Evolutionary conservation across 2,797 vertebrate species (phyloP), one percentile per base, ranked within the genome.

Genomic region (Bradypus variegatus): DNA sequence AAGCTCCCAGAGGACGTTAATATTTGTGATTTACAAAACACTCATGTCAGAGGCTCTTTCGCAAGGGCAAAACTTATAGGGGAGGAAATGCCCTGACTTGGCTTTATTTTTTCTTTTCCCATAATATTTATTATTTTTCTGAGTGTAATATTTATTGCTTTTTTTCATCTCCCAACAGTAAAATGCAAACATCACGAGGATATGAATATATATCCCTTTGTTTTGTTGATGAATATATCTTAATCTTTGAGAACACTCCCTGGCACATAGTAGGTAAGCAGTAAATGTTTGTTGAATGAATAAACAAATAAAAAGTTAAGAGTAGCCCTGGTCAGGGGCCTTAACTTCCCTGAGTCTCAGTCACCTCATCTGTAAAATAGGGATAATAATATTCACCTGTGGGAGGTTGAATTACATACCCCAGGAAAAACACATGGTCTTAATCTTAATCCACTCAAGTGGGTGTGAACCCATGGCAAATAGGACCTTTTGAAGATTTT

Each of bases 11-110:
- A 82, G 23, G 53, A 82, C 0, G 12, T 86, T 77, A 33, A 73
- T 83, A 55, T 31, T 60, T 81, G 62, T 80, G 85, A 95, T 91
- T 94, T 94, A 92, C 48, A 89, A 60, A 11, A 21, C 6, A 18
- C 3, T 0, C 53, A 73, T 31, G 67, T 55, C 86, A 83, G 2
- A 14, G 87, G 50, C 65, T 50, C 60, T 76, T 75, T 21, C 23
- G 21, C 45, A 50, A 92, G 53, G 81, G 86, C 78, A 86, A 75
- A 82, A 65, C 86, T 50, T 67, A n/a, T 4, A 87, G 81, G 18
- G 25, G 6, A 25, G 45, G 41, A 85, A 88, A 93, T 36, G 73
- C 18, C 9, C 6, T 25, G 48, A 53, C 72, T 88, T 92, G 62
- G 72, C 10, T 76, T 45, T 11, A 14, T 16, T 41, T 38, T 55